Conservation (phyloP, 2,888 invertebrate species). For the Heliconius hortense region DNA sequence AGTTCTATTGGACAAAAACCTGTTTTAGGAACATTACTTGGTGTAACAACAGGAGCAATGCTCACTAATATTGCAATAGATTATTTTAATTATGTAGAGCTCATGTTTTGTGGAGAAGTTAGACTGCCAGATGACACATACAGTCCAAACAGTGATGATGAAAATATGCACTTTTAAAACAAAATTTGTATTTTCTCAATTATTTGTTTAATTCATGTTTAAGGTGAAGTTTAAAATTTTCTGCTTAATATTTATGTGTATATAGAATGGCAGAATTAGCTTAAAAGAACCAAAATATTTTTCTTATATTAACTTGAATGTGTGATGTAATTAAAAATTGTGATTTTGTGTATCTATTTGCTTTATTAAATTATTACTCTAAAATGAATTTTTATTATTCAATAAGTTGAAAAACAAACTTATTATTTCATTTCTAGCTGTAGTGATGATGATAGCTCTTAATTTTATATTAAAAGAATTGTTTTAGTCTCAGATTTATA, state of each 20-base stretch:
- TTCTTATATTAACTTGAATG: constrained; percentile 24
- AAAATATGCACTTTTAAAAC: constrained; percentile 51
- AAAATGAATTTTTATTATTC: not conserved
- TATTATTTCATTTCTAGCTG: no score
- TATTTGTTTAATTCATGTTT: constrained; percentile 5
- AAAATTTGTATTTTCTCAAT: not conserved
- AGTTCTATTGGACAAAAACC: constrained; percentile 88
- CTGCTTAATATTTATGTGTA: constrained; percentile 30
- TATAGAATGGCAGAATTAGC: constrained; percentile 17
- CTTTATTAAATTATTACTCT: constrained; percentile 38
- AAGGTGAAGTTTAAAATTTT: not conserved
- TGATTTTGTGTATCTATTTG: constrained; percentile 30
- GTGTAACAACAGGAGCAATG: constrained; percentile 86
- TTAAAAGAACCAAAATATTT: constrained; percentile 14
- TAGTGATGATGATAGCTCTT: no score
- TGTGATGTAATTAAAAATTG: constrained; percentile 24
- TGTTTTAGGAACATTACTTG: constrained; percentile 84
- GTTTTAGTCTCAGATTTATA: no score
- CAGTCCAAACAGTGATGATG: constrained; percentile 78
- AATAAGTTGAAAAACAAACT: no score
- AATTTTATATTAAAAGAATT: no score
- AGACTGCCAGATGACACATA: constrained; percentile 72
- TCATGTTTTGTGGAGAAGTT: constrained; percentile 80
- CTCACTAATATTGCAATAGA: constrained; percentile 84
- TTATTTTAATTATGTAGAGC: constrained; percentile 85